phyloP scores from a whole-genome alignment of 2,797 vertebrate genomes.

The Manis pentadactyla region DNA sequence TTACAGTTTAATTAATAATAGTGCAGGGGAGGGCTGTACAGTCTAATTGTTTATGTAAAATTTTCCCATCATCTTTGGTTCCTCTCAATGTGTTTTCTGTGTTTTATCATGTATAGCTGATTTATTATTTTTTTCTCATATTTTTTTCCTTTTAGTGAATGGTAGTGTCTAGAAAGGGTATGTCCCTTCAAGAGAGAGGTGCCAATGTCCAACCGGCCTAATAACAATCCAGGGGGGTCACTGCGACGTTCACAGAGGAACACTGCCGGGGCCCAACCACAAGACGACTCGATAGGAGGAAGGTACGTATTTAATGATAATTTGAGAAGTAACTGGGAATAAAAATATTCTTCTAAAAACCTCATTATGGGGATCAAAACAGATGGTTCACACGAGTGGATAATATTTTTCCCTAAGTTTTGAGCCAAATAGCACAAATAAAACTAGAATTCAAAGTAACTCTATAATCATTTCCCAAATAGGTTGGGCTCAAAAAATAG shows the following conservation, averaged over 20 bases:
- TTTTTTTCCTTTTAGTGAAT: conserved; percentile 93
- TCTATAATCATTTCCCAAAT: neutral
- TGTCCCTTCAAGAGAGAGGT: conserved; percentile 99
- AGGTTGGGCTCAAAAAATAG: neutral
- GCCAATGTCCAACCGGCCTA: conserved; percentile 99
- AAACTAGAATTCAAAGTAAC: conserved; percentile 27
- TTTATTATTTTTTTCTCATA: neutral
- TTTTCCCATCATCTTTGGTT: neutral
- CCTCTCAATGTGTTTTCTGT: neutral
- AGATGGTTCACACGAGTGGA: neutral
- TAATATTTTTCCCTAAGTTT: neutral
- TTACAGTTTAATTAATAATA: neutral
- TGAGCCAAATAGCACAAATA: conserved; percentile 9
- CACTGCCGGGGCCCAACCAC: conserved; percentile 99
- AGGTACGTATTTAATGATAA: conserved; percentile 89
- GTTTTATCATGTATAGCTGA: conserved; percentile 15
- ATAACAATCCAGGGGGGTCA: conserved; percentile 99
- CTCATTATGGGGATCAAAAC: neutral
- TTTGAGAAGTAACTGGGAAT: conserved; percentile 21
- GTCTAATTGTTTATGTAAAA: neutral
- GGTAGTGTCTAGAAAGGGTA: conserved; percentile 99
- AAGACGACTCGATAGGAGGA: conserved; percentile 97
- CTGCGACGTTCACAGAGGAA: conserved; percentile 99
- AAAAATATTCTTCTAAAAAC: neutral
- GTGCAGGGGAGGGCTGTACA: neutral